Evolutionary conservation across 2,113 vertebrate species (phyloP).

Genomic region (Strigops habroptila): DNA sequence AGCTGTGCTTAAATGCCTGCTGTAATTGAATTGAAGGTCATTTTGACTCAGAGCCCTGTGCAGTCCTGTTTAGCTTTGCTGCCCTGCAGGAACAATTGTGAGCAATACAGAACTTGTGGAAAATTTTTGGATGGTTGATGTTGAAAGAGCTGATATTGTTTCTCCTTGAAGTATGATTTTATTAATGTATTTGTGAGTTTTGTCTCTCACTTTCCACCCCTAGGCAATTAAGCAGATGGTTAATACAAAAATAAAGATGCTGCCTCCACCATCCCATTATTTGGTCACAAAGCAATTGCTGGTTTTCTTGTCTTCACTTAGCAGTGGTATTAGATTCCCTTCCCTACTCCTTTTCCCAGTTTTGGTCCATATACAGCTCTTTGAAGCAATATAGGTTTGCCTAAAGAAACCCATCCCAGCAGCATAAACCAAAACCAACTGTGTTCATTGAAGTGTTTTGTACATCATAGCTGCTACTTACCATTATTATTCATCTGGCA

Average conservation of each 20-base stretch:
- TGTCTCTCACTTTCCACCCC: not conserved
- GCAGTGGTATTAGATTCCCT: not conserved
- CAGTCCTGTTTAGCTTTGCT: not conserved
- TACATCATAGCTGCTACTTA: not conserved
- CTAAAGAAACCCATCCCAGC: not conserved
- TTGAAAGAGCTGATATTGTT: not conserved
- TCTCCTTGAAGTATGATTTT: not conserved
- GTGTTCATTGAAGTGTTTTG: slow-evolving; percentile 14
- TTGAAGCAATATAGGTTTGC: not conserved
- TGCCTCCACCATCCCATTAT: not conserved
- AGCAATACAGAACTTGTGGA: not conserved
- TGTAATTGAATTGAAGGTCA: not conserved
- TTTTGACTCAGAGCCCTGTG: not conserved
- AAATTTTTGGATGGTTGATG: not conserved
- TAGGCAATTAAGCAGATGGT: not conserved
- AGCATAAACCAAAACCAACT: not conserved
- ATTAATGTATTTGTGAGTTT: not conserved
- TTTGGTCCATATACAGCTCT: not conserved
- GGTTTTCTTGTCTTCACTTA: not conserved
- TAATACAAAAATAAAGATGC: not conserved
- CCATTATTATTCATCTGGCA: slow-evolving; percentile 14
- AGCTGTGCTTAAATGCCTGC: not conserved
- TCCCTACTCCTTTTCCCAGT: not conserved
- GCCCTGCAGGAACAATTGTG: not conserved
- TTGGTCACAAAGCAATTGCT: not conserved